Evolutionary conservation across 2,113 vertebrate genomes (phyloP), one percentile per base, ranked within the genome.

Genomic region (Arvicanthis niloticus): DNA sequence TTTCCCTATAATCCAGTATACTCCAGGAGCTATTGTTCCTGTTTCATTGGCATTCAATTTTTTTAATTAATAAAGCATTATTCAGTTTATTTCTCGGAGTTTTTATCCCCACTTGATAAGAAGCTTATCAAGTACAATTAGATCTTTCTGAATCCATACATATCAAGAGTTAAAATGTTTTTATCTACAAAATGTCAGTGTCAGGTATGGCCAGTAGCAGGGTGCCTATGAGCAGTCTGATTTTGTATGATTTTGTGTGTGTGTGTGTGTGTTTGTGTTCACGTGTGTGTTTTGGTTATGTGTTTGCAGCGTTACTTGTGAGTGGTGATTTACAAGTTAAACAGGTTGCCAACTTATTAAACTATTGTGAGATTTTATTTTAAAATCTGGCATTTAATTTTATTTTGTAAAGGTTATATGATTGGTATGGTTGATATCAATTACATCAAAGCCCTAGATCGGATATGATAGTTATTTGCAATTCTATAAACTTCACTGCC

Each of bases 391-490:
- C 76, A 88, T 42, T 92, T 4, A 56, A 85, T 26, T 34, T 91
- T 89, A 31, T 96, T 95, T 29, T 93, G 80, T 51, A 84, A 76
- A 93, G 26, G 0, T 68, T 5, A 7, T 68, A 15, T 62, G 29
- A 77, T 62, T 87, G 22, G 17, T 34, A 15, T 62, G 29, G 73
- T 62, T 87, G 22, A 13, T 34, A 87, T 53, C 21, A 29, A 7
- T 73, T n/a, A 48, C 51, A 88, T 34, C 26, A 72, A 94, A 95
- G 6, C 16, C 9, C 31, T 56, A 21, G 4, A 77, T 45, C 4
- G 45, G 48, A 34, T 24, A 31, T 45, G 11, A 17, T 2, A 24
- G 29, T 26, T 48, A 7, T 21, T 22, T 0, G 48, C 24, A 3
- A 88, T 53, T 21, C 22, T 68, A 8, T 40, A 51, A 40, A 37